Conservation (phyloP, 2,888 invertebrate genomes). For the Acanthoscelides obtectus region DNA sequence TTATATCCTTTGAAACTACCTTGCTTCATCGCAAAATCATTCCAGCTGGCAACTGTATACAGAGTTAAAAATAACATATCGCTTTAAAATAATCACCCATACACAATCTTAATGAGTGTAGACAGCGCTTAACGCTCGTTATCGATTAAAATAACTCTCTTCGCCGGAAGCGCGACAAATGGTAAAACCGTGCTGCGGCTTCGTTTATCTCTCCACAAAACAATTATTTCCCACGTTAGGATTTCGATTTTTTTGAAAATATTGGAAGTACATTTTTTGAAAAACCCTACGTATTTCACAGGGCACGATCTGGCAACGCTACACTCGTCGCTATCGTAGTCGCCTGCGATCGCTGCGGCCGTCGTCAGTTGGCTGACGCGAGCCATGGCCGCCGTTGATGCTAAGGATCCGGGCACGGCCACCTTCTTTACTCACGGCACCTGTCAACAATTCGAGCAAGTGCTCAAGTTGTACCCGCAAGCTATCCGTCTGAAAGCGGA, state of each 20-base stretch:
- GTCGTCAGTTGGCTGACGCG: not conserved
- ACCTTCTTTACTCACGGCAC: constrained; percentile 90
- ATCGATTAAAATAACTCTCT: not conserved
- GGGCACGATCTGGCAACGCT: not conserved
- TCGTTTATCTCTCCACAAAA: not conserved
- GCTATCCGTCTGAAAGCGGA: constrained; percentile 87
- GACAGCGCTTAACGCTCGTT: not conserved
- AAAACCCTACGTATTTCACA: not conserved
- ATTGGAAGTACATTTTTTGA: not conserved
- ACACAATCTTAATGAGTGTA: not conserved
- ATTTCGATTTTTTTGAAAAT: not conserved
- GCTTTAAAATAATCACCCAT: too few relatives aligned
- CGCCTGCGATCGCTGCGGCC: not conserved
- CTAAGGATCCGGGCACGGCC: constrained; percentile 79
- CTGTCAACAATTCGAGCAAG: constrained; percentile 81
- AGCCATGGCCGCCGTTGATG: constrained; percentile 36
- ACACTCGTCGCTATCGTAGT: not conserved
- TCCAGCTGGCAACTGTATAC: too few relatives aligned
- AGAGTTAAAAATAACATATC: too few relatives aligned
- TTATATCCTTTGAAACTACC: too few relatives aligned
- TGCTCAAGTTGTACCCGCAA: constrained; percentile 86
- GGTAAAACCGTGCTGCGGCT: not conserved
- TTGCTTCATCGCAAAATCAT: too few relatives aligned
- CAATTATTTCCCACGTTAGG: not conserved
- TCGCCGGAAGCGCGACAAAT: not conserved